phyloP scores from a whole-genome alignment of 2,888 invertebrate genomes.

The Nephrocerus scutellatus region DNA sequence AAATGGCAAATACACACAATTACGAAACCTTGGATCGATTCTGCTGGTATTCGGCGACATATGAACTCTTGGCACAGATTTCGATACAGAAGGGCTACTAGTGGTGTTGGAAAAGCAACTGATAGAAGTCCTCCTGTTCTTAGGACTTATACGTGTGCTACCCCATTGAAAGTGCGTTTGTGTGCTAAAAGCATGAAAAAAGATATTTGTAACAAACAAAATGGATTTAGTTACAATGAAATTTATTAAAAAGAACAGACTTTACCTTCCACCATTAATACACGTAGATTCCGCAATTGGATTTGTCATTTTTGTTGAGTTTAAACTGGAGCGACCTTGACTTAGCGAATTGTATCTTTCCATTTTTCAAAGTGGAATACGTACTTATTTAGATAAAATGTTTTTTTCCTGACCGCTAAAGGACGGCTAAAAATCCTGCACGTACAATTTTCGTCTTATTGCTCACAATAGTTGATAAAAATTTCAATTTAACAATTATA shows the following conservation, averaged over 20 bases:
- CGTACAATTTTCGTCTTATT: too few relatives aligned
- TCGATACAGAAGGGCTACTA: constrained; percentile 18
- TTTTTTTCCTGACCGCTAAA: too few relatives aligned
- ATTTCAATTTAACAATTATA: too few relatives aligned
- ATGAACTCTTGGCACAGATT: too few relatives aligned
- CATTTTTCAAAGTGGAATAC: too few relatives aligned
- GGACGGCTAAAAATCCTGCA: too few relatives aligned
- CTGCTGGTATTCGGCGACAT: constrained; percentile 29
- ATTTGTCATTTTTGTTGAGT: constrained; percentile 29
- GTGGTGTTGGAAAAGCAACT: constrained; percentile 15
- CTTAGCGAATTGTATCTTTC: too few relatives aligned
- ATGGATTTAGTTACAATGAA: not conserved
- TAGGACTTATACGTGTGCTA: constrained; percentile 25
- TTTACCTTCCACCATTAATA: constrained; percentile 32
- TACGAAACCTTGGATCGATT: constrained; percentile 37
- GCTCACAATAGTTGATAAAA: too few relatives aligned
- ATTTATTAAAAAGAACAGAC: not conserved
- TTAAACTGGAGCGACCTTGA: constrained; percentile 36
- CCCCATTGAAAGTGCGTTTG: constrained; percentile 28
- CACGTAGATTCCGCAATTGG: constrained; percentile 45
- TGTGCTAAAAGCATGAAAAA: constrained; percentile 13
- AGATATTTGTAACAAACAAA: not conserved
- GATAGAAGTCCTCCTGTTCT: constrained; percentile 26
- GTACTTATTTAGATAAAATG: too few relatives aligned
- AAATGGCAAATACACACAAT: not conserved